phyloP scores from a whole-genome alignment of 2,797 vertebrate genomes.

The Siniperca scherzeri region DNA sequence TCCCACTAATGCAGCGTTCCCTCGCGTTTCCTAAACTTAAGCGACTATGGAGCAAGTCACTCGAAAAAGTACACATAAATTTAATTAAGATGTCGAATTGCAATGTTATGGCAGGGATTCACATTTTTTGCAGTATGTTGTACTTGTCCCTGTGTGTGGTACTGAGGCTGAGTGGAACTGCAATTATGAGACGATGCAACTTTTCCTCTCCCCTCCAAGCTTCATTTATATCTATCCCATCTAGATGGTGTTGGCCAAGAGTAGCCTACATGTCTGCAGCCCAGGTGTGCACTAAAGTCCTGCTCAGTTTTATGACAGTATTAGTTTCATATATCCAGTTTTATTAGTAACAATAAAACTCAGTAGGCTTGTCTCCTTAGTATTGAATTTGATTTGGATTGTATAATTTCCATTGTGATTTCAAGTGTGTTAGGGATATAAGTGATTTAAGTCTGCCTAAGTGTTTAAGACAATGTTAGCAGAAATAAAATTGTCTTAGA shows the following conservation, averaged over 20 bases:
- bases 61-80: constrained; percentile 45
- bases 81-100: background rate
- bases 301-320: background rate
- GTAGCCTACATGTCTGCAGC: constrained; percentile 42
- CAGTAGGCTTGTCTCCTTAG: background rate
- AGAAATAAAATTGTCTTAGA: background rate
- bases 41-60: constrained; percentile 43
- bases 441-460: background rate
- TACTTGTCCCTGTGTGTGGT: constrained; percentile 2
- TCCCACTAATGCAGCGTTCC: constrained; percentile 49
- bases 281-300: constrained; percentile 34
- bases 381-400: background rate
- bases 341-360: background rate
- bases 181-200: constrained; percentile 52
- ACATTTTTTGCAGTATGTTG: background rate
- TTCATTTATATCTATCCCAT: constrained; percentile 29
- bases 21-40: constrained; percentile 65
- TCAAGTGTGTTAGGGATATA: background rate
- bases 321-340: background rate
- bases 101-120: background rate
- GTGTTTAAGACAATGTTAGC: background rate
- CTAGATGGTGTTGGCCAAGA: background rate
- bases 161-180: background rate
- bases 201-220: constrained; percentile 48
- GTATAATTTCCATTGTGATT: background rate